Evolutionary conservation across 2,797 vertebrate genomes (phyloP).

Genomic region (Morus bassanus): DNA sequence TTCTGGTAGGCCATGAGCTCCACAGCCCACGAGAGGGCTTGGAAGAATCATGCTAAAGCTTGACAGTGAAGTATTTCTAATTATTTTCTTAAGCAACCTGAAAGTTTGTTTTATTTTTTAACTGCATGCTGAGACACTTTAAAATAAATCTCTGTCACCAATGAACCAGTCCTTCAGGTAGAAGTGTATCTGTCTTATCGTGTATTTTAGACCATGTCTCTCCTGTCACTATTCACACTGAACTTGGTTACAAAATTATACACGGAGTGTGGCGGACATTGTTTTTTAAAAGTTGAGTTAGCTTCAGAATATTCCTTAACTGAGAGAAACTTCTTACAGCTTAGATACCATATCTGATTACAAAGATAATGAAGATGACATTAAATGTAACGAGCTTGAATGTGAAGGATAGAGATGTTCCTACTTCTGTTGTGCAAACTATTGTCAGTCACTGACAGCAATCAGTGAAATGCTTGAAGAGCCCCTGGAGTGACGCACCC

Average conservation of each 20-base stretch:
- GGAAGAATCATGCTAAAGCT: conserved; percentile 83
- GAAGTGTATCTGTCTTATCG: background rate
- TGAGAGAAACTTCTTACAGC: background rate
- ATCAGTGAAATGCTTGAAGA: background rate
- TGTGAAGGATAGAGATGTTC: background rate
- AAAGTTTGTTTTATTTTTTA: background rate
- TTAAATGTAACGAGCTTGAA: background rate
- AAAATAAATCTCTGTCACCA: background rate
- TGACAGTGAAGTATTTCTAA: conserved; percentile 82
- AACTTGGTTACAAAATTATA: background rate
- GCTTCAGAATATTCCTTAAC: background rate
- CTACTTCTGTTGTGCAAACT: background rate
- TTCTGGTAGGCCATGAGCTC: conserved; percentile 77
- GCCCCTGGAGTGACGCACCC: background rate
- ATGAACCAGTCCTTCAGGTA: background rate
- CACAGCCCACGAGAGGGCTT: conserved; percentile 80
- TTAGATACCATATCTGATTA: background rate
- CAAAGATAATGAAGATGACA: background rate
- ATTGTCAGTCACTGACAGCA: background rate
- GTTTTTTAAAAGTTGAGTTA: background rate
- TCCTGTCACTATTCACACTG: background rate
- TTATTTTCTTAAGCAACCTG: background rate
- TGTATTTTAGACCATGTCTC: background rate
- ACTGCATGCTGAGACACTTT: background rate
- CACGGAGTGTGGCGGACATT: rapidly evolving